phyloP scores from a whole-genome alignment of 2,888 invertebrate species.

The Synergus japonicus region DNA sequence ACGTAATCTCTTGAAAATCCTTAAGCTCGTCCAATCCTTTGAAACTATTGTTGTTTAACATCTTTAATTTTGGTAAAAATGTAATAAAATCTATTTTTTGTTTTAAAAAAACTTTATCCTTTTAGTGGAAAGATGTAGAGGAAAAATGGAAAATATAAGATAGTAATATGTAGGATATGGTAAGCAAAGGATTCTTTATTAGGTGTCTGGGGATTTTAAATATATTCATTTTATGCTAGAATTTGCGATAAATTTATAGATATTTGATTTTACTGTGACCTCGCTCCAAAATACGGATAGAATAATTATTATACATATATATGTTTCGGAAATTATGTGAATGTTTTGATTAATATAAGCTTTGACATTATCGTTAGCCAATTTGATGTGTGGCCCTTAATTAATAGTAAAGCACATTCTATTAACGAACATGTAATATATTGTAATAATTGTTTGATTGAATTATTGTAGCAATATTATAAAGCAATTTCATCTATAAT shows the following conservation, averaged over 20 bases:
- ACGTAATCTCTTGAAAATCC: too few relatives aligned
- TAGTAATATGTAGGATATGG: background rate
- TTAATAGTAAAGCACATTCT: background rate
- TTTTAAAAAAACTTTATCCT: background rate
- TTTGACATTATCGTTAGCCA: background rate
- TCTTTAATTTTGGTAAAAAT: too few relatives aligned
- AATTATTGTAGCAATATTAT: too few relatives aligned
- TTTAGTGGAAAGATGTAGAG: background rate
- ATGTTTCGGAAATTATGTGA: background rate
- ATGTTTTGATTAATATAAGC: background rate
- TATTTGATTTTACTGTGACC: background rate
- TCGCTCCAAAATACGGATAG: too few relatives aligned
- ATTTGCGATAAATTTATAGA: background rate
- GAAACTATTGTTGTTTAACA: too few relatives aligned
- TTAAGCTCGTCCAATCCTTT: too few relatives aligned
- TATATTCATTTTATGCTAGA: background rate
- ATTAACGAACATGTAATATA: background rate
- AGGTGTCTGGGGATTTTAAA: background rate
- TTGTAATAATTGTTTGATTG: too few relatives aligned
- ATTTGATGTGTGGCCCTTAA: background rate
- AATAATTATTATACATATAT: too few relatives aligned
- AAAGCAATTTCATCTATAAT: too few relatives aligned
- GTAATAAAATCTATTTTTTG: too few relatives aligned
- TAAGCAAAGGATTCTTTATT: background rate
- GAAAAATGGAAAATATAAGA: background rate